Base-by-base conservation (phyloP, 1,140 invertebrate species). In the Hyposmocoma kahamanoa region DNA sequence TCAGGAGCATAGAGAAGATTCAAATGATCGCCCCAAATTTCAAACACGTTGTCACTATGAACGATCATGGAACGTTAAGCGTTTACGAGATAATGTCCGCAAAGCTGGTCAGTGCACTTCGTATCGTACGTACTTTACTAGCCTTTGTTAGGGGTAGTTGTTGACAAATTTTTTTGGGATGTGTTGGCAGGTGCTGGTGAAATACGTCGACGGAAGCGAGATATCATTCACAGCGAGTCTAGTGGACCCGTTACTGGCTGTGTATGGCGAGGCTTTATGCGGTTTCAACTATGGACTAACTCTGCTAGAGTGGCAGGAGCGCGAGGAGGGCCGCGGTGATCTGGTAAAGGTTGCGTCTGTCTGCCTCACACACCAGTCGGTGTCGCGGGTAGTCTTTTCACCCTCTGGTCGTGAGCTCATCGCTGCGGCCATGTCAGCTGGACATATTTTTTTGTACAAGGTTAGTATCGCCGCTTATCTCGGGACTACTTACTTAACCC, bases 401-500 rank as follows among this genome's bases (percentile, higher is more conserved):
- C 63, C 72, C 1, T 67, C 53, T 1, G 84, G 83, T 3, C 66
- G 70, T 19, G 56, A 77, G 3, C 17, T 87, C 20, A 64, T 78
- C 3, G 79, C 73, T 1, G 79, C 68, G 0, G 80, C 83, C 11
- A 75, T 79, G 72, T 74, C 71, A 1, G 74, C 75, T 15, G 85
- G 85, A 21, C 80, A 86, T 53, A 71, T 87, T 15, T 86, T 86
- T 56, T 75, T 86, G 46, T 67, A 77, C 17, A 67, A 79, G 62
- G 85, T 86, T 48, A 38, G 42, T 5, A 38, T n/a, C n/a, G n/a
- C n/a, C n/a, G n/a, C n/a, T n/a, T n/a, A n/a, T n/a, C n/a, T n/a
- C n/a, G n/a, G n/a, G n/a, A n/a, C n/a, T n/a, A n/a, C n/a, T n/a
- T n/a, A n/a, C n/a, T n/a, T n/a, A n/a, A n/a, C n/a, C n/a, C n/a